These are phyloP conservation scores for Aulostomus chinensis DNA, from an alignment of 2,797 vertebrate genomes.

Conservation along the genomic window DNA sequence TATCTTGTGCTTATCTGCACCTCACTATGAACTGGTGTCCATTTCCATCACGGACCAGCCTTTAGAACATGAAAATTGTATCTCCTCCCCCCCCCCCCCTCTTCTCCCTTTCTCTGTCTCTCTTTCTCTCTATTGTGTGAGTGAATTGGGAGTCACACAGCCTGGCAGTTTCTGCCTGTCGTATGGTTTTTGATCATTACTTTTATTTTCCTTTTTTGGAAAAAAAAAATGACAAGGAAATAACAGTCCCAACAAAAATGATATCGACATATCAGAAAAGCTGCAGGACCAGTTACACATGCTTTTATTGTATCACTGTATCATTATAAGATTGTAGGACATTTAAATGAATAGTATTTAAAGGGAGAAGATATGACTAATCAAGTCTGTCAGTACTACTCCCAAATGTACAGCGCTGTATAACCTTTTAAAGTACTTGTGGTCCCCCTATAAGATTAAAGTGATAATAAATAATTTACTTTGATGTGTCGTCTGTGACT, in stretches of 20 bases:
- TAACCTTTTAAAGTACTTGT: conserved; percentile 81
- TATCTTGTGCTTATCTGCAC: conserved; percentile 41
- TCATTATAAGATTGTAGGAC: conserved; percentile 85
- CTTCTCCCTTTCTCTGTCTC: conserved; percentile 64
- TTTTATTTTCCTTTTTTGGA: conserved; percentile 76
- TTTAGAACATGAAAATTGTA: conserved; percentile 68
- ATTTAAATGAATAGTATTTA: conserved; percentile 86
- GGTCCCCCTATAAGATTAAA: conserved; percentile 77
- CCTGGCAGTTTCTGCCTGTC: conserved; percentile 81
- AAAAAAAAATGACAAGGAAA: conserved; percentile 63
- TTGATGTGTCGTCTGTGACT: conserved; percentile 38
- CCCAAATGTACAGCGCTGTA: conserved; percentile 77
- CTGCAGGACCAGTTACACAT: conserved; percentile 86
- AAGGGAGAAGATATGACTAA: conserved; percentile 84
- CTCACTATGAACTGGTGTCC: conserved; percentile 78
- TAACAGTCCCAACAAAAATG: conserved; percentile 69
- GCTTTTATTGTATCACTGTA: conserved; percentile 87
- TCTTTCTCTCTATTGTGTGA: conserved; percentile 89
- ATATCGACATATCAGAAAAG: conserved; percentile 81
- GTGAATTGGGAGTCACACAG: conserved; percentile 85
- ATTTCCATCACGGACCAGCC: conserved; percentile 59
- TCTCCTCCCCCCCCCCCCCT: conserved; percentile 38
- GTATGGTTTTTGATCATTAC: conserved; percentile 70
- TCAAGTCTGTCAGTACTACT: conserved; percentile 85
- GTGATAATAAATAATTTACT: conserved; percentile 49